Evolutionary conservation across 2,888 invertebrate species (phyloP), one percentile per base, ranked within the genome.

Genomic region (Lochmaea capreae): DNA sequence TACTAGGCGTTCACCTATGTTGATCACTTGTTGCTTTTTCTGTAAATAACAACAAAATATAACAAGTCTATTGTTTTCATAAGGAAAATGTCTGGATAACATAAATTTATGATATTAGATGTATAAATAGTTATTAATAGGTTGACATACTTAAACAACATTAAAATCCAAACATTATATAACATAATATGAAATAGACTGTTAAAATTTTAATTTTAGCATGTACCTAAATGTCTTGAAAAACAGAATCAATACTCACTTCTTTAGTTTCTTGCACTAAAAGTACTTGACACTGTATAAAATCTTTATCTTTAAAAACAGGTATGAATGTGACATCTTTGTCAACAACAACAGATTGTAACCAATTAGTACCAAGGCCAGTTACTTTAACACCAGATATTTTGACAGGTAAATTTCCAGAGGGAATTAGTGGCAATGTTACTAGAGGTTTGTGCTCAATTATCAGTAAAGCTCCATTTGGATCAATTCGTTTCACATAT

Each of bases 1-100:
- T 0, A 89, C 83, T 61, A 91, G 85, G 62, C 89, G 88, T 78
- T 89, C 88, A 0, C 90, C 91, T 71, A 92, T 86, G 78, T 89
- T 86, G 42, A 90, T 78, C 10, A 87, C 87, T 61, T 80, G 67
- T 43, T 69, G 72, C 62, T 78, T 74, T 39, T 73, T 70, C 68
- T 74, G 63, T 67, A 62, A 74, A 72, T 61, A 33, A 61, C 33
- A 65, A 5, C 58, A 59, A 59, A 68, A 68, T 39, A n/a, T 26
- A 58, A n/a, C 2, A 2, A 46, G 14, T 46, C 46, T 14, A 0
- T 46, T 12, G 46, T 46, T 46, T 46, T 12, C 2, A 39, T 39
- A 9, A 4, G 5, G 33, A 33, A 39, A 9, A 39, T 39, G 6
- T 39, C 33, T 39, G 9, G 33, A 39, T 39, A 39, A 39, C 33